These are phyloP conservation scores for Hedychridium roseum DNA, from an alignment of 2,888 invertebrate species.

Conservation along the genomic window DNA sequence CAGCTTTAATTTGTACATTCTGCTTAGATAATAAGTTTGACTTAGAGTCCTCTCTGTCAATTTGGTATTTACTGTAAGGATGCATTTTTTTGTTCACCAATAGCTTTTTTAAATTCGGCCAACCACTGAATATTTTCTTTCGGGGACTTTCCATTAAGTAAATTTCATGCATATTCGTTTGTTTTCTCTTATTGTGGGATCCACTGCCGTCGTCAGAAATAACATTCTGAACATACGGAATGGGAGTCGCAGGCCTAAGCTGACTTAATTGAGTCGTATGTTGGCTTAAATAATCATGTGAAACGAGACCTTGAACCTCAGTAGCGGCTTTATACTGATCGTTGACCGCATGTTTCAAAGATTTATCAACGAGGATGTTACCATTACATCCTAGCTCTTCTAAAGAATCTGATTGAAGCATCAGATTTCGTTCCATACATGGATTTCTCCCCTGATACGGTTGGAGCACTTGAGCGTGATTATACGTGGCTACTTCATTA, in stretches of 20 bases:
- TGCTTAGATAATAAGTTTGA: conserved; percentile 53
- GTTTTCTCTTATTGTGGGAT: conserved; percentile 61
- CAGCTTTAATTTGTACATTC: conserved; percentile 43
- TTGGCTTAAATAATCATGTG: conserved; percentile 65
- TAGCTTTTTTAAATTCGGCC: conserved; percentile 66
- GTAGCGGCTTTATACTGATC: conserved; percentile 45
- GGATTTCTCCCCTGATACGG: conserved; percentile 87
- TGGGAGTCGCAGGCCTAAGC: conserved; percentile 68
- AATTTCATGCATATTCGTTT: conserved; percentile 64
- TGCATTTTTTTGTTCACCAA: conserved; percentile 55
- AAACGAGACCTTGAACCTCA: conserved; percentile 66
- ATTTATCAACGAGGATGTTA: conserved; percentile 70
- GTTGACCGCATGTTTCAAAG: conserved; percentile 67
- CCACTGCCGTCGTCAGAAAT: conserved; percentile 65
- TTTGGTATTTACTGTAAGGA: conserved; percentile 52
- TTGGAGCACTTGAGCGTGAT: conserved; percentile 67
- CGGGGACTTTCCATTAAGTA: conserved; percentile 49
- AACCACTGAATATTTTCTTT: conserved; percentile 59
- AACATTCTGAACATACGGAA: conserved; percentile 79
- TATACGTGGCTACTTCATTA: conserved; percentile 63
- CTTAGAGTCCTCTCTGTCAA: conserved; percentile 56
- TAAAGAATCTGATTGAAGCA: conserved; percentile 68
- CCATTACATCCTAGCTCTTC: conserved; percentile 66
- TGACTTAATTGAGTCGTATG: conserved; percentile 51
- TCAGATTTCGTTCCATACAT: conserved; percentile 80